Percentiles rank a stretch among this genome's conserved stretches.
Evolutionary conservation across 2,888 invertebrate genomes (phyloP).

Genomic region (Drosophila longiperda): DNA sequence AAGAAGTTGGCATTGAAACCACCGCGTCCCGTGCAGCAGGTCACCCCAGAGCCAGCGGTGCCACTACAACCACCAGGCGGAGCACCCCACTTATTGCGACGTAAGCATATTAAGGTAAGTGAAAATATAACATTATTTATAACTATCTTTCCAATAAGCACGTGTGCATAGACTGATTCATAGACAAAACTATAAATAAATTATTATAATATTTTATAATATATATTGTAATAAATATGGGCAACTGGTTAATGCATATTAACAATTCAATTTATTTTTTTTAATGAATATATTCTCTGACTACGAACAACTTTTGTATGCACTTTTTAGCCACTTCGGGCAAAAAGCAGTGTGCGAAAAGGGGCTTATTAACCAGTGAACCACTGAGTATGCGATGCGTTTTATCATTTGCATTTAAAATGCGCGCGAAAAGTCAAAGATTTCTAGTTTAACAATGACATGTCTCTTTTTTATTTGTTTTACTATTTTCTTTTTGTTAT

Average conservation of each 20-base stretch:
- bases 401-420: conserved; percentile 43
- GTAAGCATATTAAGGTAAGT: conserved; percentile 83
- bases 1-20: conserved; percentile 90
- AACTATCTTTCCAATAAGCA: too few species aligned
- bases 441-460: conserved; percentile 56
- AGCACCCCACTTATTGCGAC: conserved; percentile 85
- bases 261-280: not conserved
- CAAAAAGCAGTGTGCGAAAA: not conserved
- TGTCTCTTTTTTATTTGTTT: conserved; percentile 8
- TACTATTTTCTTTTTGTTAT: conserved; percentile 37
- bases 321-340: not conserved
- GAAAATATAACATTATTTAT: not conserved
- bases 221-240: not conserved
- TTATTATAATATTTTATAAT: not conserved
- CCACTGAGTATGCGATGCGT: conserved; percentile 46
- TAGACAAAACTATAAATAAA: too few species aligned
- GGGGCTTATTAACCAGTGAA: conserved; percentile 40
- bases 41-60: conserved; percentile 90
- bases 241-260: not conserved
- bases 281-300: not conserved
- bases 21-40: conserved; percentile 91
- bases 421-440: conserved; percentile 28
- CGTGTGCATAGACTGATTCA: too few species aligned
- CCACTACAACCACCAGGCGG: conserved; percentile 87
- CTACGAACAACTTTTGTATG: not conserved